phyloP scores from a whole-genome alignment of 2,113 vertebrate genomes.

The Trematomus loennbergii region DNA sequence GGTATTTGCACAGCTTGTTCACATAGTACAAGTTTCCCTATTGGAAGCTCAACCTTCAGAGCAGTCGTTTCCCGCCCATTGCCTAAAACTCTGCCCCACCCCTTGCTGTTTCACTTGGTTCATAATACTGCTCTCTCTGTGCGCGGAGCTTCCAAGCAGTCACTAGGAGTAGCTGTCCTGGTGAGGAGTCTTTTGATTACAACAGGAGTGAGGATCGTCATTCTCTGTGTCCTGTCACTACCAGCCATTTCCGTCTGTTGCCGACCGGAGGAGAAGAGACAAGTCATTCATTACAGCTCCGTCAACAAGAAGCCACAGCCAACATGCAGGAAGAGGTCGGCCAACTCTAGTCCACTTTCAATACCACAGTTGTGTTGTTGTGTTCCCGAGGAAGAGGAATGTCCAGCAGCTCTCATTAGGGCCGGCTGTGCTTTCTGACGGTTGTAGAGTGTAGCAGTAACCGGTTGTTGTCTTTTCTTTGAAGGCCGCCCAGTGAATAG shows the following conservation, averaged over 20 bases:
- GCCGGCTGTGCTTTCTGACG: constrained; percentile 29
- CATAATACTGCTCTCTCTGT: constrained; percentile 53
- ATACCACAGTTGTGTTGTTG: constrained; percentile 69
- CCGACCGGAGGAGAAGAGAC: constrained; percentile 59
- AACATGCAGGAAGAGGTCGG: constrained; percentile 78
- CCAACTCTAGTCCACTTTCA: constrained; percentile 57
- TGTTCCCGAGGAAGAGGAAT: constrained; percentile 54
- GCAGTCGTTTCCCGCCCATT: constrained; percentile 74
- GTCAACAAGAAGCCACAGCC: constrained; percentile 56
- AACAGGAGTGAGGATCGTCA: constrained; percentile 28
- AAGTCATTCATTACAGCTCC: constrained; percentile 60
- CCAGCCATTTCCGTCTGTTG: constrained; percentile 43
- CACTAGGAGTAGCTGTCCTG: constrained; percentile 40
- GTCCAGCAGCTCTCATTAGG: constrained; percentile 60
- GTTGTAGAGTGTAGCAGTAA: constrained; percentile 26
- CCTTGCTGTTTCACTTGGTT: constrained; percentile 59
- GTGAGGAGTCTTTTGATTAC: constrained; percentile 29
- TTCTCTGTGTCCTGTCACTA: constrained; percentile 21
- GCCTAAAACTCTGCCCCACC: constrained; percentile 65
- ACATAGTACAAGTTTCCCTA: constrained; percentile 27
- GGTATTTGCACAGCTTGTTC: constrained; percentile 27
- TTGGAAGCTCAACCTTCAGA: constrained; percentile 46
- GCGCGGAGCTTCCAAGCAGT: constrained; percentile 44
- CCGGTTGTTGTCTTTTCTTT: constrained; percentile 38
- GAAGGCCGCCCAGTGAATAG: constrained; percentile 43